Evolutionary conservation across 37 sponge, comb jelly and placozoan genomes (phyloP), one percentile per base, ranked within the genome.

Genomic region (Amphimedon queenslandica): DNA sequence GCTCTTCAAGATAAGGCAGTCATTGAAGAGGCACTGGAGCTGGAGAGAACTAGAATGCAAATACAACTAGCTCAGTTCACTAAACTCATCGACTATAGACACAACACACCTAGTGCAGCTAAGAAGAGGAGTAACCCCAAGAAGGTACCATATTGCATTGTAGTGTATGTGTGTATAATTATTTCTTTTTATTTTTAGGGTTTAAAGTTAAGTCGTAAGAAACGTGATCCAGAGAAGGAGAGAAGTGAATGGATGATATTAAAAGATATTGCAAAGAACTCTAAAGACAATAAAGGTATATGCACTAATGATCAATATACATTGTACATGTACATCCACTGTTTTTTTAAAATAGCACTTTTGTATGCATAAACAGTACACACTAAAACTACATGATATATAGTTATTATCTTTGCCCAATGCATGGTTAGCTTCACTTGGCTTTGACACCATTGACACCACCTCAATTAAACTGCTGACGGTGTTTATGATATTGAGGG

Each of bases 241-340:
- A 65, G 79, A 35, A 82, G 71, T 0, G 87, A 87, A 63, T 87
- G 87, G 87, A 81, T 81, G 57, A 87, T 77, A 37, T 37, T 87
- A 37, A 87, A 81, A 25, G 61, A 60, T 60, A 60, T 60, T 25
- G 61, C 61, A 11, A 60, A 31, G 41, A 40, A 37, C 41, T 6
- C 23, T 35, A 5, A 21, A 21, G 10, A 33, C 18, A 35, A 4
- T 67, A 21, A 20, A 35, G n/a, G n/a, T n/a, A n/a, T n/a, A n/a
- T n/a, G n/a, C n/a, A n/a, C n/a, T n/a, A n/a, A n/a, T n/a, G n/a
- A n/a, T n/a, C n/a, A n/a, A n/a, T n/a, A n/a, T n/a, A n/a, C n/a
- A n/a, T n/a, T n/a, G n/a, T n/a, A n/a, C n/a, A n/a, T n/a, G n/a
- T n/a, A n/a, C n/a, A n/a, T n/a, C n/a, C n/a, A n/a, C n/a, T n/a